Conservation (phyloP, 2,797 vertebrate genomes). For the Phalloptychus januarius region DNA sequence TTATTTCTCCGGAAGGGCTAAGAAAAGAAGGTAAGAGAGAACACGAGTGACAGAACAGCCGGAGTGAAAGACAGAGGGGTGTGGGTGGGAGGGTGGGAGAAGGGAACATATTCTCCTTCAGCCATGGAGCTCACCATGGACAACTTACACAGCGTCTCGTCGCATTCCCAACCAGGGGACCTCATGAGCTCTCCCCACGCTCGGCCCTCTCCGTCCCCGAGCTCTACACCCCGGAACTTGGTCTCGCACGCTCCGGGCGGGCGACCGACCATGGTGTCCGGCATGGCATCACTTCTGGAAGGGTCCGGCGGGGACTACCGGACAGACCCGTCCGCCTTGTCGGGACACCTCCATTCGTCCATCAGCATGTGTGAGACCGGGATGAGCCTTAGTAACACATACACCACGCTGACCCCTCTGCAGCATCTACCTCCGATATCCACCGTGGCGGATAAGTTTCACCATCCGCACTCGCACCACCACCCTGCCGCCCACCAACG, state of each 20-base stretch:
- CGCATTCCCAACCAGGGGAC: conserved; percentile 89
- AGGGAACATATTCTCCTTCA: conserved; percentile 72
- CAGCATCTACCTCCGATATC: conserved; percentile 96
- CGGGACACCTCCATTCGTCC: conserved; percentile 89
- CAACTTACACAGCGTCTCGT: conserved; percentile 89
- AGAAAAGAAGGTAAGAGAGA: conserved; percentile 36
- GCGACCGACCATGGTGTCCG: conserved; percentile 91
- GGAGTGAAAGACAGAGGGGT: conserved; percentile 67
- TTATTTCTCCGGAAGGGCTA: conserved; percentile 70
- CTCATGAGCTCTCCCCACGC: conserved; percentile 90
- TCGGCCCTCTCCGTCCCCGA: conserved; percentile 83
- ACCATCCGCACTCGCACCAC: conserved; percentile 85
- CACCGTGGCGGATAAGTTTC: conserved; percentile 96
- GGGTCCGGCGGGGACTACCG: conserved; percentile 86
- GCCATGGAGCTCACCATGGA: conserved; percentile 97
- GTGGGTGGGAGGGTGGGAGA: conserved; percentile 76
- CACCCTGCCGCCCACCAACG: conserved; percentile 85
- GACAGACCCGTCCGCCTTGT: conserved; percentile 80
- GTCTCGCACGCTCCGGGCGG: conserved; percentile 81
- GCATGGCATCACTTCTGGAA: conserved; percentile 94
- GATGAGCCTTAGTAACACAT: conserved; percentile 93
- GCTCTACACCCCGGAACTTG: conserved; percentile 88
- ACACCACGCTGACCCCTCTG: conserved; percentile 94
- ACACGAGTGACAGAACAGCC: conserved; percentile 57
- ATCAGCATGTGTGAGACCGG: conserved; percentile 97